Conservation (phyloP, 2,797 vertebrate species). For the Oophaga sylvatica region DNA sequence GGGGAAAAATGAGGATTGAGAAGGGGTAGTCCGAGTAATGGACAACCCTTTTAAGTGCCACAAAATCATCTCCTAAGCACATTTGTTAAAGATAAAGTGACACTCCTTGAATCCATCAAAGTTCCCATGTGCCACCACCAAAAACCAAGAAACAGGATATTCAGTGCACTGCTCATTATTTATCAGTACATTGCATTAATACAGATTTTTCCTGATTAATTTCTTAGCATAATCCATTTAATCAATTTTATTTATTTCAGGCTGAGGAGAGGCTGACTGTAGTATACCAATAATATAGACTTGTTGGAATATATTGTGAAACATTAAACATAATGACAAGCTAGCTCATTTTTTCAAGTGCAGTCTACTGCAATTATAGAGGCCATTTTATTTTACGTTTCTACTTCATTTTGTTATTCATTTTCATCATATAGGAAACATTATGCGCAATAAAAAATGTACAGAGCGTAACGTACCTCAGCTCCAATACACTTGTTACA, state of each 20-base stretch:
- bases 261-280: not conserved
- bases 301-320: not conserved
- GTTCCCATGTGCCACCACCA: not conserved
- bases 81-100: too few species aligned
- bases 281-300: not conserved
- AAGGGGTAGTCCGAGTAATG: too few species aligned
- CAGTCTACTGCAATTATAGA: not conserved
- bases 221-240: too few species aligned
- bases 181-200: not conserved
- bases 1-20: too few species aligned
- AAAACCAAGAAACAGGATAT: not conserved
- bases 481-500: conserved; percentile 95
- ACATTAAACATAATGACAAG: not conserved
- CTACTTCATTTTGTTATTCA: not conserved
- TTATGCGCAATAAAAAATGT: not conserved
- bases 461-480: conserved; percentile 79
- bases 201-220: too few species aligned
- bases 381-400: not conserved
- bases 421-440: not conserved
- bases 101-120: not conserved
- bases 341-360: not conserved
- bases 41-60: too few species aligned
- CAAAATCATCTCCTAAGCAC: too few species aligned
- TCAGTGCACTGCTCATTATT: not conserved
- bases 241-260: not conserved